phyloP scores from a whole-genome alignment of 1,140 invertebrate species.

The Lordiphosa mommai region DNA sequence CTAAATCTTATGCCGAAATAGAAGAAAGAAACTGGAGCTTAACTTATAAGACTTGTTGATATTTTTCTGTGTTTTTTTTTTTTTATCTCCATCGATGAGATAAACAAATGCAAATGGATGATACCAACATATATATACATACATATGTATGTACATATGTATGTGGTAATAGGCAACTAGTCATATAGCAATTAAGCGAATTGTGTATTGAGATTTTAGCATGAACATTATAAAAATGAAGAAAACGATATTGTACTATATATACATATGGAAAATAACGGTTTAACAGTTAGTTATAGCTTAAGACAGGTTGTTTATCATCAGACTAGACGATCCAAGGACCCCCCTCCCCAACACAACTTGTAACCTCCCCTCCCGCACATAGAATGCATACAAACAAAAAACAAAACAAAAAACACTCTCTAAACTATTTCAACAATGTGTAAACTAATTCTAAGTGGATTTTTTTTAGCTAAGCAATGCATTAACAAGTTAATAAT shows the following conservation, averaged over 20 bases:
- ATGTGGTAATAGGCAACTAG: conserved; percentile 61
- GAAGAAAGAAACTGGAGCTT: conserved; percentile 21
- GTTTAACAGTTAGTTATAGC: conserved; percentile 26
- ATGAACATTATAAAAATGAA: conserved; percentile 33
- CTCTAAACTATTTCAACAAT: conserved; percentile 50
- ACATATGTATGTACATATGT: conserved; percentile 8
- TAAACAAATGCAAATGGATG: conserved; percentile 19
- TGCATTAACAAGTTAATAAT: conserved; percentile 70
- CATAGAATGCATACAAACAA: conserved; percentile 2
- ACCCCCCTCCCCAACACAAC: background rate
- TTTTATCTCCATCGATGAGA: conserved; percentile 5
- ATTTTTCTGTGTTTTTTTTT: conserved; percentile 58
- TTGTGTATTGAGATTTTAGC: conserved; percentile 72
- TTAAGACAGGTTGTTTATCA: conserved; percentile 44
- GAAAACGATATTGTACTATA: conserved; percentile 35
- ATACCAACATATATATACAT: background rate
- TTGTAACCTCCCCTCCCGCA: background rate
- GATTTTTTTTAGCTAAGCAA: conserved; percentile 75
- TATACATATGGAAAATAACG: conserved; percentile 7
- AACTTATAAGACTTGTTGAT: conserved; percentile 67
- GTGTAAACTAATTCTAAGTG: conserved; percentile 70
- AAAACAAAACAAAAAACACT: conserved; percentile 31
- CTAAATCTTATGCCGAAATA: conserved; percentile 1
- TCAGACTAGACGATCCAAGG: conserved; percentile 1
- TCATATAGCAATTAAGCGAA: conserved; percentile 65